A percentile compares a stretch with the other conserved stretches of the same genome.
These are phyloP conservation scores for Drosophila navojoa DNA, from an alignment of 1,140 invertebrate genomes.

Conservation along the genomic window DNA sequence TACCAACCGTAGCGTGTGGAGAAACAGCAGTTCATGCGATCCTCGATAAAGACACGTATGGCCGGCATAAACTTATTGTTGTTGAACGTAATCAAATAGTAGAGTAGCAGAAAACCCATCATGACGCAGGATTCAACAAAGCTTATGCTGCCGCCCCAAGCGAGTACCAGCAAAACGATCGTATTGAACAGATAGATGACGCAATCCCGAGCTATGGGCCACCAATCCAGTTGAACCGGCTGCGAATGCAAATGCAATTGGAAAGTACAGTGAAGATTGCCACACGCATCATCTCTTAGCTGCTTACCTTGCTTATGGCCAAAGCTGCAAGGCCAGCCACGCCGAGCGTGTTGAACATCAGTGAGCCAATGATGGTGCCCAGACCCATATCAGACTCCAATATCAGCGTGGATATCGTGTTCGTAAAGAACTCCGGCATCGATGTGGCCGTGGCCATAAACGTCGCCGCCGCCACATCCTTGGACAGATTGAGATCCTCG, in stretches of 20 bases:
- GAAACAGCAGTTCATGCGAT: conserved; percentile 79
- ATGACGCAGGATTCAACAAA: conserved; percentile 91
- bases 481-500: conserved; percentile 88
- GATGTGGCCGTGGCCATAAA: conserved; percentile 96
- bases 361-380: conserved; percentile 94
- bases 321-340: conserved; percentile 93
- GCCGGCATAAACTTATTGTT: conserved; percentile 84
- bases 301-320: conserved; percentile 87
- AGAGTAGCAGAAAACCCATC: conserved; percentile 88
- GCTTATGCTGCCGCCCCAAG: conserved; percentile 91
- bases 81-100: conserved; percentile 87
- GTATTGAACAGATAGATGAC: conserved; percentile 92
- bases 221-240: conserved; percentile 92
- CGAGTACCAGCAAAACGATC: conserved; percentile 89
- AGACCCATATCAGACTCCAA: conserved; percentile 90
- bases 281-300: background rate
- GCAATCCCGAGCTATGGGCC: conserved; percentile 93
- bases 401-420: conserved; percentile 92
- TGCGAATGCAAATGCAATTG: conserved; percentile 82
- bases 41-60: conserved; percentile 80
- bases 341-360: conserved; percentile 94
- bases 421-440: conserved; percentile 95
- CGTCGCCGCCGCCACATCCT: conserved; percentile 94
- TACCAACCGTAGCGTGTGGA: conserved; percentile 76
- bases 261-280: conserved; percentile 1